Conservation (phyloP, 1,140 invertebrate genomes). For the Polyergus mexicanus region DNA sequence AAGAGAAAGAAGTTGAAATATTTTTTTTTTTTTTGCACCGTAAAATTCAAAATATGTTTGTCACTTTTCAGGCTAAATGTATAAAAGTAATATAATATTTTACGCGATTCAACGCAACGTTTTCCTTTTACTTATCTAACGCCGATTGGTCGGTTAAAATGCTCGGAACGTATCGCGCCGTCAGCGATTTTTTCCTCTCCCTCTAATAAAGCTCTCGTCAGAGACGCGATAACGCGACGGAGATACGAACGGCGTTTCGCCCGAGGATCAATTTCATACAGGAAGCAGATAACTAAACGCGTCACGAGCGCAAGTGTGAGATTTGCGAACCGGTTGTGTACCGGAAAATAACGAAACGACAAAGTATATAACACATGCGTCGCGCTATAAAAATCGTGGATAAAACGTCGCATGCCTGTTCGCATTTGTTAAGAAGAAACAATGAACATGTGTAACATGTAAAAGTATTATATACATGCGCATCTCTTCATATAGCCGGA, state of each 20-base stretch:
- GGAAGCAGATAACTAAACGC: constrained; percentile 47
- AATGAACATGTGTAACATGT: too few relatives aligned
- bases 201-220: constrained; percentile 36
- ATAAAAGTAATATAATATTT: not conserved
- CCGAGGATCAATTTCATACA: constrained; percentile 58
- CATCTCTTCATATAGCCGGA: not conserved
- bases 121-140: not conserved
- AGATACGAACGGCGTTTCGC: constrained; percentile 36
- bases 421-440: not conserved
- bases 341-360: constrained; percentile 37
- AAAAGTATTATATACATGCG: too few relatives aligned
- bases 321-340: constrained; percentile 29
- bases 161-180: constrained; percentile 14
- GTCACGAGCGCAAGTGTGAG: constrained; percentile 1
- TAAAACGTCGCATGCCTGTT: not conserved
- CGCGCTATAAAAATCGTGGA: constrained; percentile 5
- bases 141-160: constrained; percentile 22
- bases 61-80: not conserved
- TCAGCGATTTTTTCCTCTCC: constrained; percentile 16
- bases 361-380: not conserved
- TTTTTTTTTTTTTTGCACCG: not conserved
- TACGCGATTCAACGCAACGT: not conserved
- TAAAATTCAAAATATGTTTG: not conserved
- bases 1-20: too few relatives aligned
- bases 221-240: constrained; percentile 21